Evolutionary conservation across 2,113 vertebrate species (phyloP).

Genomic region (Passer montanus): DNA sequence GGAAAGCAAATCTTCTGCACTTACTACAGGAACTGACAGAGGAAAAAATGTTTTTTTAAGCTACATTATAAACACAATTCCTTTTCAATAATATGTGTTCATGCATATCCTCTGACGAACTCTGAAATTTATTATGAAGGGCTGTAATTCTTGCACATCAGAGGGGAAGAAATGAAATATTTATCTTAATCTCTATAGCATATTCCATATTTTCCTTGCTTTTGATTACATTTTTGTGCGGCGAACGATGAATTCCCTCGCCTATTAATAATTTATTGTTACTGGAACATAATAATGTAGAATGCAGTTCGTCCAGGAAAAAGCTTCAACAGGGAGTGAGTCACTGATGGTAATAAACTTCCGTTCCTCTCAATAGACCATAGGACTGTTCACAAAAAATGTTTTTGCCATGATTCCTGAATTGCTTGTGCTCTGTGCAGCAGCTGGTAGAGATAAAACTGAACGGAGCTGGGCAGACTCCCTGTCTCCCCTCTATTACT

Average conservation of each 20-base stretch:
- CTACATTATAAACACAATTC: neutral
- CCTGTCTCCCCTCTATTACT: constrained; percentile 64
- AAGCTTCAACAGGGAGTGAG: constrained; percentile 53
- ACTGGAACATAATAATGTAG: constrained; percentile 48
- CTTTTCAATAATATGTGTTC: neutral
- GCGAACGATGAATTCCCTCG: neutral
- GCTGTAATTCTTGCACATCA: neutral
- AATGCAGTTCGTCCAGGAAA: constrained; percentile 51
- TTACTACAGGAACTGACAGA: neutral
- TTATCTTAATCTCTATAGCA: constrained; percentile 43
- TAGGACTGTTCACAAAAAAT: constrained; percentile 34
- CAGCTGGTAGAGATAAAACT: constrained; percentile 67
- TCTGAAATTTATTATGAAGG: neutral
- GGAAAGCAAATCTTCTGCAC: neutral
- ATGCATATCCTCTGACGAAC: neutral
- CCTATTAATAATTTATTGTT: constrained; percentile 68
- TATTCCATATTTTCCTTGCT: constrained; percentile 59
- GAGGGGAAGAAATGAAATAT: constrained; percentile 26
- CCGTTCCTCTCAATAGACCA: constrained; percentile 52
- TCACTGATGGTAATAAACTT: constrained; percentile 67
- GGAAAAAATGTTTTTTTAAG: neutral
- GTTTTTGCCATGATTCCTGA: constrained; percentile 54
- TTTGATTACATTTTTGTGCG: constrained; percentile 51
- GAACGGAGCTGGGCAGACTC: constrained; percentile 53
- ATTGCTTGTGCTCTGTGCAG: constrained; percentile 28